Base-by-base conservation (phyloP, 2,113 vertebrate genomes). In the Coracopsis vasa region DNA sequence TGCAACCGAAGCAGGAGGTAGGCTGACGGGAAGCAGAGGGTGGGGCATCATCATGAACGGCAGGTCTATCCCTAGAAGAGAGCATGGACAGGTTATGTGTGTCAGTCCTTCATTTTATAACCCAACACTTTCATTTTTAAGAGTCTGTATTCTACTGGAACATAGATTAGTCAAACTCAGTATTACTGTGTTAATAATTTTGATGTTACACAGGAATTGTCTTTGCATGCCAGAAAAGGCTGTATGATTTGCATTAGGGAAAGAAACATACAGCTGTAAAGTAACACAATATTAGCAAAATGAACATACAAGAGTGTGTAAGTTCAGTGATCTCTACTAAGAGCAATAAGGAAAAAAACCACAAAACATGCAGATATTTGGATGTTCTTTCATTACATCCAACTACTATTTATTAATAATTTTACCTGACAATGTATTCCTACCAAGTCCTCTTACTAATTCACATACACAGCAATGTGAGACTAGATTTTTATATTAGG, bases 41-140 rank as follows among this genome's bases (percentile, higher is more conserved):
- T 99, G 99, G 69, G 99, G 98, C 99, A 99, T 99, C 98, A 99
- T 99, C 99, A 99, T 99, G 79, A 99, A 99, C 8, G 99, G 99
- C 94, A 99, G 97, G 90, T 99, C 99, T 98, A 99, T 98, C 95
- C 99, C 99, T 99, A 96, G 45, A 78, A 95, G 84, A 66, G n/a
- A 92, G 69, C 96, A 92, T 0, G 5, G 56, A 33, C 47, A 85
- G 7, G 18, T 92, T 92, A 24, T 28, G 65, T 24, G 15, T 9
- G 25, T 53, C 44, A n/a, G 9, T 60, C 69, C 8, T 47, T 48
- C 62, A 21, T 45, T 66, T 47, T n/a, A 62, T 24, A 78, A 37
- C 37, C 44, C 51, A 67, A 33, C 13, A 45, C 10, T 31, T 47
- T 60, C 4, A 41, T 37, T 77, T 47, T 29, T 17, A 41, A 44